Base-by-base conservation (phyloP, 2,113 vertebrate species). In the Cyanocitta stelleri region DNA sequence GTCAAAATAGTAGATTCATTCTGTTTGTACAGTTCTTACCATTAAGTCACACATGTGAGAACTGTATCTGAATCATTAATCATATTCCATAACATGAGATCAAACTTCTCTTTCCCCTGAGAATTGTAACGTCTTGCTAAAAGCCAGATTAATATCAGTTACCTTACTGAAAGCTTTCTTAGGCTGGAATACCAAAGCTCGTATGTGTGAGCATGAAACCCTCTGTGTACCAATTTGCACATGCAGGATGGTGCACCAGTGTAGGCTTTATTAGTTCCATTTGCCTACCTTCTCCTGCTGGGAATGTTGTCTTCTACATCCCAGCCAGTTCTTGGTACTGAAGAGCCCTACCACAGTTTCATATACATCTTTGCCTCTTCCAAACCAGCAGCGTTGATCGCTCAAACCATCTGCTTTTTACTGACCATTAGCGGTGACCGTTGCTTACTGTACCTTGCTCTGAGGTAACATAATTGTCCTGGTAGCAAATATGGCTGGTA, bases 191-290 rank as follows among this genome's bases (percentile, higher is more conserved):
- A 24, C 18, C 7, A 9, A 39, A 55, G 27, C 30, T 84, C 0
- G 0, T 56, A 14, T 33, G 7, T 56, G 54, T 41, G 43, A 37
- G 29, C 13, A 8, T 3, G 49, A 61, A 21, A 23, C n/a, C 35
- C 9, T 83, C 37, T 73, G 37, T 0, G 0, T 54, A 37, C 11
- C 13, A 12, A 16, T 56, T 30, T n/a, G 51, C 33, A 18, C 0
- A 0, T 51, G 75, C 75, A 44, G n/a, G 15, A 17, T 56, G 49
- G 23, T 49, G 41, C 62, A 21, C 24, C 19, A 4, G 6, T 17
- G 22, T 0, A 0, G 33, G 39, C 30, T 77, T 26, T 73, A 32
- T 17, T 33, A 19, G 18, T 61, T 58, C 22, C 4, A 3, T 63
- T 78, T 85, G 41, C 64, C 26, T 52, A 1, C 52, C 44, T 85